Evolutionary conservation across 2,888 invertebrate genomes (phyloP).

Genomic region (Phyllotreta cruciferae): DNA sequence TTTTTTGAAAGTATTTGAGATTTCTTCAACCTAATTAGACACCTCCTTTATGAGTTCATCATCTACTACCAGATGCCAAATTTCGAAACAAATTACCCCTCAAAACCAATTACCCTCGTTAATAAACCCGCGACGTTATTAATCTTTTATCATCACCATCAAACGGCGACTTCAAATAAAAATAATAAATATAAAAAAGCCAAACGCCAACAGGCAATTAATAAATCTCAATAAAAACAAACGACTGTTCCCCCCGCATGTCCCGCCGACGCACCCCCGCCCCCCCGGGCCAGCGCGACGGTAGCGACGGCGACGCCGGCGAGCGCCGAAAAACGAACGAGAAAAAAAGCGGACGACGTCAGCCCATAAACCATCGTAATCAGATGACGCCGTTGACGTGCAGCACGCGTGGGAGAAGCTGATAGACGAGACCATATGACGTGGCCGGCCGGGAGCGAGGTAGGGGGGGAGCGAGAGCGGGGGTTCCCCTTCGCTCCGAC

Average conservation of each 20-base stretch:
- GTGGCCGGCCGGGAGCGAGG: conserved; percentile 11
- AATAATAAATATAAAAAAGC: neutral
- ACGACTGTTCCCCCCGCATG: conserved; percentile 16
- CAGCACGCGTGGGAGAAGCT: conserved; percentile 48
- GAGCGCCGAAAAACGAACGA: conserved; percentile 21
- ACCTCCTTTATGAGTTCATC: no score
- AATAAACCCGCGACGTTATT: no score
- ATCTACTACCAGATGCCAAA: no score
- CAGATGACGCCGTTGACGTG: conserved; percentile 46
- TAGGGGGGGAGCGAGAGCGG: conserved; percentile 16
- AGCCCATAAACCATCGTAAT: conserved; percentile 43
- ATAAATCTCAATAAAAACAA: conserved; percentile 30
- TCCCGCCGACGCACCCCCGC: neutral
- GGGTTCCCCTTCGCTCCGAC: conserved; percentile 20
- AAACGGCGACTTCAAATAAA: no score
- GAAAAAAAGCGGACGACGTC: conserved; percentile 27
- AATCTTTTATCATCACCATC: no score
- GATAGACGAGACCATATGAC: conserved; percentile 38
- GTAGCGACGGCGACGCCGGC: conserved; percentile 6
- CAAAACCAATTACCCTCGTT: no score
- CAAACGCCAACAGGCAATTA: conserved; percentile 24
- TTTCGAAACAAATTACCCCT: no score
- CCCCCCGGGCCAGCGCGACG: neutral
- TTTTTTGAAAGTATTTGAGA: no score
- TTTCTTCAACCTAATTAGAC: no score